Evolutionary conservation across 2,113 vertebrate species (phyloP), one percentile per base, ranked within the genome.

Genomic region (Podocnemis expansa): DNA sequence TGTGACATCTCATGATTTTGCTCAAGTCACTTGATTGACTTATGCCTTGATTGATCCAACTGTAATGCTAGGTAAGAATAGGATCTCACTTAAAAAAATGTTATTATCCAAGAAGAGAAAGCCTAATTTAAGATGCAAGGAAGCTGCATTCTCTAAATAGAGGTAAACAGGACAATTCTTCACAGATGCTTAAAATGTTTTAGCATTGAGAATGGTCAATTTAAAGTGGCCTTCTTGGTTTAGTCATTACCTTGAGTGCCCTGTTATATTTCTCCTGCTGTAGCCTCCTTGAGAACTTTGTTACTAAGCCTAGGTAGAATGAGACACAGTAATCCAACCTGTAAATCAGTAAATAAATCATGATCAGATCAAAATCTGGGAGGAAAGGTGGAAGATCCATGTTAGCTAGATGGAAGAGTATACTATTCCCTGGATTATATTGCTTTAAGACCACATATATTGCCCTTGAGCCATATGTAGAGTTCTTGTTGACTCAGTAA

Each of bases 291-390:
- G 92, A 93, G 92, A 87, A 87, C 92, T 93, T 85, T 83, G 70
- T 29, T n/a, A 55, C 43, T 41, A 96, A 80, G 89, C 81, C 87
- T 89, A 78, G 96, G 87, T 70, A 92, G 55, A 1, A 0, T 95
- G 96, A 96, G 95, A 93, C 95, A 96, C 96, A 96, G 89, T 67
- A 91, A 80, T 82, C 86, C 73, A 88, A 27, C 94, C 88, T 96
- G 95, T 91, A 97, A 94, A 92, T 82, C 54, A 94, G 85, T 4
- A 0, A 49, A 41, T 96, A 95, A 97, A 94, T 96, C 97, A 97
- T 45, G 41, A 93, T 93, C 93, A 93, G 93, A 93, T 93, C 93
- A 94, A 0, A 4, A 91, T 94, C 84, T 45, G 79, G 63, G 45
- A 95, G 88, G 94, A 93, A 94, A 43, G 93, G 91, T 88, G 52